A percentile compares a stretch with the other conserved stretches of the same genome.
Conservation (phyloP, 2,113 vertebrate species). For the Aspiorhynchus laticeps region DNA sequence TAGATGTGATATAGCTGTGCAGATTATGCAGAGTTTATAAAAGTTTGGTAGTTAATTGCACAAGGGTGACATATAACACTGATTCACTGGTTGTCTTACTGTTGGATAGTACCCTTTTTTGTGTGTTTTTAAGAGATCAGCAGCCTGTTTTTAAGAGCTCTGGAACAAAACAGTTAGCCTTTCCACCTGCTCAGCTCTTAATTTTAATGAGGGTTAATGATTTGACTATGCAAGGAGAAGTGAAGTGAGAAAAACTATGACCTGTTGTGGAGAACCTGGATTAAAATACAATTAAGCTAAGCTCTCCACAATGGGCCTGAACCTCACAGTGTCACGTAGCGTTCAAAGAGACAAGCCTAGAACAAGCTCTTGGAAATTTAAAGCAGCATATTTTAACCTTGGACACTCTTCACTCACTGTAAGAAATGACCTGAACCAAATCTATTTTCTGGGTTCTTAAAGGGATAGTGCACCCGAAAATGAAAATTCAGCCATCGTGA, state of each 20-base stretch:
- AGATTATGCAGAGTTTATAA: not conserved
- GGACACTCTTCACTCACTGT: not conserved
- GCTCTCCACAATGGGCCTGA: slow-evolving; percentile 25
- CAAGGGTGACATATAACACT: not conserved
- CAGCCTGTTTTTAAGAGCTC: slow-evolving; percentile 26
- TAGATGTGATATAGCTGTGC: not conserved
- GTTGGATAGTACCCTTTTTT: not conserved
- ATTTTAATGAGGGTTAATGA: slow-evolving; percentile 60
- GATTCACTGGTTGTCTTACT: not conserved
- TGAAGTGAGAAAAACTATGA: slow-evolving; percentile 45
- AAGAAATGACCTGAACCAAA: slow-evolving; percentile 11
- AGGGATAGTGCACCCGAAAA: not conserved
- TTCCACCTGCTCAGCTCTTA: slow-evolving; percentile 19
- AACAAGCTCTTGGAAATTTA: slow-evolving; percentile 2
- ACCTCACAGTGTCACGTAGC: slow-evolving; percentile 9
- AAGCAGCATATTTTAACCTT: slow-evolving; percentile 24
- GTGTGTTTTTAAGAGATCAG: slow-evolving; percentile 19
- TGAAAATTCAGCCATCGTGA: not conserved
- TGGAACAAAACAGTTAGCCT: slow-evolving; percentile 39
- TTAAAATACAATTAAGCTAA: slow-evolving; percentile 56
- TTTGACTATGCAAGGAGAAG: slow-evolving; percentile 48
- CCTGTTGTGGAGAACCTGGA: slow-evolving; percentile 50
- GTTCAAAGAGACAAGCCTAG: not conserved
- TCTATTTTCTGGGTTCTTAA: slow-evolving; percentile 32
- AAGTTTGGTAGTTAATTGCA: not conserved